Evolutionary conservation across 2,888 invertebrate genomes (phyloP).

Genomic region (Clanis bilineata): DNA sequence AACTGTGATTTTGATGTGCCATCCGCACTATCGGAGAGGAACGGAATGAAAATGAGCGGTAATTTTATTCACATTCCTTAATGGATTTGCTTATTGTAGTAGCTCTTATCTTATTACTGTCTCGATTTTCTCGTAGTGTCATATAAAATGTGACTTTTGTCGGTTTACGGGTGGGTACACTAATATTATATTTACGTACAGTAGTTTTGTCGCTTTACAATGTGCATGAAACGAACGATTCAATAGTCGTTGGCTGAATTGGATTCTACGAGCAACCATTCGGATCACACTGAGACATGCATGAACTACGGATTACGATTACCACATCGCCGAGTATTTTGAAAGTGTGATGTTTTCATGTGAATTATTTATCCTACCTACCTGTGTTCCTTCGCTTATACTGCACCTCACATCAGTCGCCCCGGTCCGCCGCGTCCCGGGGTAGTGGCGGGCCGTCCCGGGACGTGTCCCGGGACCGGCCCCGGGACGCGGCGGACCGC

Average conservation of each 20-base stretch:
- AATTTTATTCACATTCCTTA: conserved; percentile 78
- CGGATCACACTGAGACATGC: conserved; percentile 66
- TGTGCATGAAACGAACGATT: conserved; percentile 71
- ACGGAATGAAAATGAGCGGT: conserved; percentile 70
- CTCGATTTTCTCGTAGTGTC: conserved; percentile 79
- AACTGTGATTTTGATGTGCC: conserved; percentile 68
- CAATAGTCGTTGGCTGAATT: conserved; percentile 64
- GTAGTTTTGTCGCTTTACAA: conserved; percentile 80
- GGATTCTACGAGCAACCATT: conserved; percentile 52
- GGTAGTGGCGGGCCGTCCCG: conserved; percentile 19
- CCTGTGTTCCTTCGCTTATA: conserved; percentile 73
- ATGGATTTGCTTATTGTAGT: conserved; percentile 81
- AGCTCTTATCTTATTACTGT: conserved; percentile 79
- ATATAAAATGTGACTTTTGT: conserved; percentile 65
- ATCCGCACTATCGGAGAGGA: conserved; percentile 71
- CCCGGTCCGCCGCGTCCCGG: conserved; percentile 38
- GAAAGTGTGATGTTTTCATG: conserved; percentile 77
- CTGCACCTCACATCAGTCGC: conserved; percentile 55
- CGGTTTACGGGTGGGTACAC: conserved; percentile 80
- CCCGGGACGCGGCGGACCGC: conserved; percentile 10
- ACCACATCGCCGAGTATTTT: conserved; percentile 62
- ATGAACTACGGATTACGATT: conserved; percentile 58
- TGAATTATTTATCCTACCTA: conserved; percentile 75
- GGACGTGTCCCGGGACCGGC: neutral
- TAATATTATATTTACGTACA: conserved; percentile 79